These are phyloP conservation scores for Melitaea athalia DNA, from an alignment of 2,888 invertebrate genomes.

Conservation along the genomic window DNA sequence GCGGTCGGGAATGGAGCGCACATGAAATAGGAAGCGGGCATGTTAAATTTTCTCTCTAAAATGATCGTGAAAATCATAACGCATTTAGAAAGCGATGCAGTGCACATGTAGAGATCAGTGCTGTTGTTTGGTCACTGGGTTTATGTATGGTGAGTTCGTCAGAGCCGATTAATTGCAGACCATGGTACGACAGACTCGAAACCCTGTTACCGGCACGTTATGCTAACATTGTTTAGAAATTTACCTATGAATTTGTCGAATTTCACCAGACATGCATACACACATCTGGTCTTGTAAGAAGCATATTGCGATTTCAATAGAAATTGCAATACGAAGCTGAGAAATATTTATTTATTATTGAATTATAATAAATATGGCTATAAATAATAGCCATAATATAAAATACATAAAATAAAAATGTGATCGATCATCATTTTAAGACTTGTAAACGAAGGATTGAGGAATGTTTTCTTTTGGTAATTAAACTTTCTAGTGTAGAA, in stretches of 20 bases:
- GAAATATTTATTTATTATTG: background rate
- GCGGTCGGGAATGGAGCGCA: constrained; percentile 58
- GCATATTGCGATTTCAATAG: background rate
- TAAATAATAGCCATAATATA: too few relatives aligned
- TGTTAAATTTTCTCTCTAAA: constrained; percentile 54
- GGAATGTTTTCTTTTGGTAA: too few relatives aligned
- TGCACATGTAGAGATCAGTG: constrained; percentile 47
- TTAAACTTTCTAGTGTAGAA: too few relatives aligned
- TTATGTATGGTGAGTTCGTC: constrained; percentile 53
- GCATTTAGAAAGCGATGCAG: constrained; percentile 48
- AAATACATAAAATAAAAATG: too few relatives aligned
- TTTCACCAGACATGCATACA: constrained; percentile 17
- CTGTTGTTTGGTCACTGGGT: constrained; percentile 52
- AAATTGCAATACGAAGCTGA: background rate
- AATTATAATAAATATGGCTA: too few relatives aligned
- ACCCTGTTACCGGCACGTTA: constrained; percentile 48
- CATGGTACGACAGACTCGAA: constrained; percentile 55
- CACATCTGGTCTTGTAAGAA: constrained; percentile 8
- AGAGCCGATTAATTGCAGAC: constrained; percentile 65
- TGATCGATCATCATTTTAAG: too few relatives aligned
- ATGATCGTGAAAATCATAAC: constrained; percentile 59
- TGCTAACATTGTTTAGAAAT: constrained; percentile 41
- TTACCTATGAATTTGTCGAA: constrained; percentile 37
- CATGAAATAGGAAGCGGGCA: constrained; percentile 52
- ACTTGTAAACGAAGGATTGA: too few relatives aligned